Percentiles rank a stretch among this genome's conserved stretches.
Evolutionary conservation across 2,888 invertebrate species (phyloP).

Genomic region (Drepanosiphum platanoidis): DNA sequence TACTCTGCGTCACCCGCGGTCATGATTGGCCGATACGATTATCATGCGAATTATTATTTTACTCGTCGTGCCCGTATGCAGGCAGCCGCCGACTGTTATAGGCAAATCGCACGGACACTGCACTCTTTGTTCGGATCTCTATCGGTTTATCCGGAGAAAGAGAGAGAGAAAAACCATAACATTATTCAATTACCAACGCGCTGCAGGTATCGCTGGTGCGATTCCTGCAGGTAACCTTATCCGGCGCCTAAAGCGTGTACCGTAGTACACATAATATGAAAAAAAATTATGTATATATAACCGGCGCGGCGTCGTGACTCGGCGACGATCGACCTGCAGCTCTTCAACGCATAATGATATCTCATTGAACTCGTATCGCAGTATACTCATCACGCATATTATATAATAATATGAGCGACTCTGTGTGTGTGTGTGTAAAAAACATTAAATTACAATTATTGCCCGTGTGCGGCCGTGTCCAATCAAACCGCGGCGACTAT

Average conservation of each 20-base stretch:
- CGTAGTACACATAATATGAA: too few relatives aligned
- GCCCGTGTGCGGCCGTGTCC: too few relatives aligned
- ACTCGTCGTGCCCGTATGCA: too few relatives aligned
- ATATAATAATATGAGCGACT: not conserved
- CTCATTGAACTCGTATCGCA: not conserved
- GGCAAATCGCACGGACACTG: too few relatives aligned
- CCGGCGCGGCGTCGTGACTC: slow-evolving; percentile 16
- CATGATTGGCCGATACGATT: too few relatives aligned
- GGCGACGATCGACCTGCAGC: not conserved
- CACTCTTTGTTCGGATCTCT: slow-evolving; percentile 24
- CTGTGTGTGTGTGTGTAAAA: too few relatives aligned
- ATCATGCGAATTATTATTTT: too few relatives aligned
- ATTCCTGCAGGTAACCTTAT: slow-evolving; percentile 36
- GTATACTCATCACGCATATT: not conserved
- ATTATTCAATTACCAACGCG: slow-evolving; percentile 17
- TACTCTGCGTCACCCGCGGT: too few relatives aligned
- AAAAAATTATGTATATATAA: not conserved
- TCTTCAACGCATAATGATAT: slow-evolving; percentile 2
- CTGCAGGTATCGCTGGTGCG: not conserved
- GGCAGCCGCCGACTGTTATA: too few relatives aligned
- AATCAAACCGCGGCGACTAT: too few relatives aligned
- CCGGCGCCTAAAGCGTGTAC: slow-evolving; percentile 45
- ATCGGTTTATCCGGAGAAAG: not conserved
- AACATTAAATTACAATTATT: too few relatives aligned
- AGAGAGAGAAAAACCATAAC: not conserved